Evolutionary conservation across 2,888 invertebrate species (phyloP).

Genomic region (Drosophila demipolita): DNA sequence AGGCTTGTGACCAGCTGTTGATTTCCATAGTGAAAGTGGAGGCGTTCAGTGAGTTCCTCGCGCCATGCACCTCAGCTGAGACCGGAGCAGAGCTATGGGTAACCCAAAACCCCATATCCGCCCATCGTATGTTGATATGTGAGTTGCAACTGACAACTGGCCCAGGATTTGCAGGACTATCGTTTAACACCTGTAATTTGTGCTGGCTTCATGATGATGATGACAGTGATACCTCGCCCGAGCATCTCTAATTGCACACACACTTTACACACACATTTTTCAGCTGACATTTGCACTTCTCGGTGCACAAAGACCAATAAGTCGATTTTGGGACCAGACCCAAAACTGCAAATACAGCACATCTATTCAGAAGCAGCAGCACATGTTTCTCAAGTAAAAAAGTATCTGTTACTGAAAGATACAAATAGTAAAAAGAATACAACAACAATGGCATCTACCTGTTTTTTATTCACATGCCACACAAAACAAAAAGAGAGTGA

Average conservation of each 20-base stretch:
- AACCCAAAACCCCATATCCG: conserved; percentile 65
- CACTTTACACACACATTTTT: conserved; percentile 58
- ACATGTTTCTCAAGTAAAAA: conserved; percentile 65
- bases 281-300: conserved; percentile 74
- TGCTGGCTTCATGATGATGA: conserved; percentile 12
- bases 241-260: conserved; percentile 67
- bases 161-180: conserved; percentile 32
- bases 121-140: conserved; percentile 52
- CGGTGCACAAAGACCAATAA: conserved; percentile 70
- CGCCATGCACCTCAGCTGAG: conserved; percentile 1
- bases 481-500: not conserved
- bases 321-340: conserved; percentile 56
- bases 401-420: conserved; percentile 69
- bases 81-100: conserved; percentile 16
- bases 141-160: conserved; percentile 47
- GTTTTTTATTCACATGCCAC: conserved; percentile 71
- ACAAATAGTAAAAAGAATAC: conserved; percentile 26
- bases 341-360: conserved; percentile 21
- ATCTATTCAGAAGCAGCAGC: conserved; percentile 50
- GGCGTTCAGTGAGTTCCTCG: conserved; percentile 5
- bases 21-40: conserved; percentile 22
- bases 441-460: conserved; percentile 59
- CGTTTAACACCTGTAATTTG: conserved; percentile 66
- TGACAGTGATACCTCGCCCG: conserved; percentile 56
- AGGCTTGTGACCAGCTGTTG: conserved; percentile 54